Conservation (phyloP, 2,797 vertebrate genomes). For the Heteromormyrus szaboi region DNA sequence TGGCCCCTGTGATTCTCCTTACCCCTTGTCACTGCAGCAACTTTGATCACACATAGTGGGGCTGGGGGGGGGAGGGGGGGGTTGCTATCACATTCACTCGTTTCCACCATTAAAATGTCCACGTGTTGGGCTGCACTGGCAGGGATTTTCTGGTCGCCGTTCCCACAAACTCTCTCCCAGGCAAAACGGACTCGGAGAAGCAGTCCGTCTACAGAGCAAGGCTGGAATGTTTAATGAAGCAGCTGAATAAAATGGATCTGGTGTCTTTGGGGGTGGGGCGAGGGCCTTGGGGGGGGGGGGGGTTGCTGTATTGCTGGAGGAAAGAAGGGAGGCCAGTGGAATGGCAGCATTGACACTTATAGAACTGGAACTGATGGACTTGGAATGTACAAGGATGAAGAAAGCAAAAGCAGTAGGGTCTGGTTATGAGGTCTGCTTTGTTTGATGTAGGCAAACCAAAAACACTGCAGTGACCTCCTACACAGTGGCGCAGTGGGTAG, state of each 20-base stretch:
- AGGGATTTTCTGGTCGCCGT: neutral
- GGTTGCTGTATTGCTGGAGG: neutral
- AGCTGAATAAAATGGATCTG: neutral
- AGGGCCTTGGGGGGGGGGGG: neutral
- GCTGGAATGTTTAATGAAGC: neutral
- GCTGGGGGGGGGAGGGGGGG: neutral
- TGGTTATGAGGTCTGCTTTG: neutral
- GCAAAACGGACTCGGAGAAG: neutral
- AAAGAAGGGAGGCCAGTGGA: neutral
- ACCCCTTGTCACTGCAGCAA: neutral
- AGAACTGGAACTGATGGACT: neutral
- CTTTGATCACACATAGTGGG: neutral
- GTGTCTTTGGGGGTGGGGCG: neutral
- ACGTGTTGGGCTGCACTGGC: neutral
- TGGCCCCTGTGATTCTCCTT: constrained; percentile 1
- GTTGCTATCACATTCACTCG: neutral
- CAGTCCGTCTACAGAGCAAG: neutral
- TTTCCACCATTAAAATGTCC: neutral
- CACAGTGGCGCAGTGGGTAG: neutral
- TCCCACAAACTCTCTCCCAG: neutral
- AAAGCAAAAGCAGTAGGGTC: neutral
- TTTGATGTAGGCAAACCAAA: neutral
- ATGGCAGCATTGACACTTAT: neutral
- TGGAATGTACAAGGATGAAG: neutral
- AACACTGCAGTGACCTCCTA: neutral